Base-by-base conservation (phyloP, 2,888 invertebrate genomes). In the Ochropleura leucogaster region DNA sequence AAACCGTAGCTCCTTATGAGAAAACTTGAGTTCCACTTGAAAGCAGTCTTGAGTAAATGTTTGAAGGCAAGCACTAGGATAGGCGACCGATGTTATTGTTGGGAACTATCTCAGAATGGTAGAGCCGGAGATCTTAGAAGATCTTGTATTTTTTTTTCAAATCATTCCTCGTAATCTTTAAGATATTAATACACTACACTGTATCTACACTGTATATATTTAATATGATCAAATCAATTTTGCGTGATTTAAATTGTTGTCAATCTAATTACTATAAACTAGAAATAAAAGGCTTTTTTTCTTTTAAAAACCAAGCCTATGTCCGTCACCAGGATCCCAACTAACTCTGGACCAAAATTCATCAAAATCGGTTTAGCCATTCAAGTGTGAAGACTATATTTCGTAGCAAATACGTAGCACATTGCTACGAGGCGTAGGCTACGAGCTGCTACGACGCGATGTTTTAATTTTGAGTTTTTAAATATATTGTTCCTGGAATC, bases 1-100 rank as follows among this genome's bases (percentile, higher is more conserved):
- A 73, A 30, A 69, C 16, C 51, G 60, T 14, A 49, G 46, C n/a
- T 68, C 3, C 60, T 70, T 67, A 68, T 67, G 46, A 82, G 79
- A 83, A 74, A 83, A 79, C 84, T 83, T 69, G 51, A 40, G 40
- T 16, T 67, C 68, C 30, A 30, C 30, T 40, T 20, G 66, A 72
- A 66, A 47, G 49, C 62, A 49, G 60, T 40, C 66, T 79, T 79
- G 44, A 70, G 74, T 72, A 66, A 82, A 82, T 82, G 55, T 82
- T 82, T 83, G 83, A 68, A 30, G n/a, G 53, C 60, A 16, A 67
- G 42, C 57, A 42, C 18, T 42, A 47, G n/a, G 68, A 74, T 40
- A 16, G 44, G 12, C 3, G 65, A 74, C 62, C 42, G 59, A 79
- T 79, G 74, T 83, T 74, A 79, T 83, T 79, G 66, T 69, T 64